Conservation (phyloP, 2,797 vertebrate genomes). For the Phaenicophaeus curvirostris region DNA sequence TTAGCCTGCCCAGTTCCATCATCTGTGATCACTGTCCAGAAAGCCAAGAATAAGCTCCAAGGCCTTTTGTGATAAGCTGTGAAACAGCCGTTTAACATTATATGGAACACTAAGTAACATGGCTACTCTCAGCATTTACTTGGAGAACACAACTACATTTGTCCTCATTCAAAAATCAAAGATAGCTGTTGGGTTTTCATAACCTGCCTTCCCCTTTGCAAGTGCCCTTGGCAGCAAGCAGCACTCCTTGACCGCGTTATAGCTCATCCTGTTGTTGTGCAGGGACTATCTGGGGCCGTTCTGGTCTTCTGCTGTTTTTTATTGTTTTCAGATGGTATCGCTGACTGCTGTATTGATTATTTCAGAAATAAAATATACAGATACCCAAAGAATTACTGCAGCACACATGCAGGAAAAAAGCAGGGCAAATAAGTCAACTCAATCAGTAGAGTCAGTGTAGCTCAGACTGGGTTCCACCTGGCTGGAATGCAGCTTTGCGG, state of each 20-base stretch:
- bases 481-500: too few relatives aligned
- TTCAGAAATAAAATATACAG: neutral
- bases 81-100: neutral
- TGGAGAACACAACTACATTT: neutral
- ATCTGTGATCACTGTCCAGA: neutral
- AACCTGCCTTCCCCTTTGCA: neutral
- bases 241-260: neutral
- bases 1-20: neutral
- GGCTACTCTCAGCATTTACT: neutral
- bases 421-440: neutral
- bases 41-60: slow-evolving; percentile 20
- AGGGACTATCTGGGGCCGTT: neutral
- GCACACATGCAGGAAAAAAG: neutral
- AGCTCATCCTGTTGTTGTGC: neutral
- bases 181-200: neutral
- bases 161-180: neutral
- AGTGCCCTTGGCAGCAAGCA: neutral
- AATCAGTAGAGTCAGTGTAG: neutral
- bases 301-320: neutral
- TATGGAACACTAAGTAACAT: neutral
- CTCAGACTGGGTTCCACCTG: too few relatives aligned
- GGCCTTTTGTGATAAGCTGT: neutral
- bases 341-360: neutral
- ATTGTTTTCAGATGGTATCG: neutral
- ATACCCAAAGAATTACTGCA: neutral